Base-by-base conservation (phyloP, 2,797 vertebrate species). In the Myiotriccus ornatus region DNA sequence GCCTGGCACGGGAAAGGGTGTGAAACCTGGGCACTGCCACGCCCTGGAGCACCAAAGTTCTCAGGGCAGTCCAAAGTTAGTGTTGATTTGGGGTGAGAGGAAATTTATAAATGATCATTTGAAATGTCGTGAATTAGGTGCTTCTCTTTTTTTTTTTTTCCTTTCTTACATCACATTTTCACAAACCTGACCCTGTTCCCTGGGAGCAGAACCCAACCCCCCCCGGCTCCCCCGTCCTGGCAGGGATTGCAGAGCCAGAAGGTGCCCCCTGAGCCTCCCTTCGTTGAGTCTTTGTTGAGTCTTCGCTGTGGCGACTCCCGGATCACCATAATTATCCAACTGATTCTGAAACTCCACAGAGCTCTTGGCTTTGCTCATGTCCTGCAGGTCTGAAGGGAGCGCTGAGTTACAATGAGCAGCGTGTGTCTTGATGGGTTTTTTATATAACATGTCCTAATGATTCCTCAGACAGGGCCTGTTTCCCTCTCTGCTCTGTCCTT, bases 291-390 rank as follows among this genome's bases (percentile, higher is more conserved):
- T 95, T 92, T 93, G 59, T 90, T 95, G 77, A 68, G 64, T 77
- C 60, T 91, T 85, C 68, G 47, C 75, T 83, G 39, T 80, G 90
- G 80, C 2, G 22, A 92, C 53, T 70, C 92, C 60, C 77, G 79
- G 89, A 92, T 94, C 89, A 68, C 64, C 75, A 7, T 74, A 92
- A 93, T 92, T 75, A 92, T 85, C 49, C 56, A 68, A 53, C 41
- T 86, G 92, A 87, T 85, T 96, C 85, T 59, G 80, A 87, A 93
- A 77, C 79, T 89, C 64, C 39, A 27, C 78, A 41, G 28, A 63
- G 63, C 35, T 86, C 57, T 56, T 35, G 63, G 69, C 65, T 55
- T 84, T 2, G 0, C 17, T 60, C 57, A 14, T 87, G 52, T 34
- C 67, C 79, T 41, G 28, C 41, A 35, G 49, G 32, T 89, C 39